Percentiles rank a stretch among this genome's conserved stretches.
phyloP scores from a whole-genome alignment of 2,888 invertebrate genomes.

The Tenthredo distinguenda region DNA sequence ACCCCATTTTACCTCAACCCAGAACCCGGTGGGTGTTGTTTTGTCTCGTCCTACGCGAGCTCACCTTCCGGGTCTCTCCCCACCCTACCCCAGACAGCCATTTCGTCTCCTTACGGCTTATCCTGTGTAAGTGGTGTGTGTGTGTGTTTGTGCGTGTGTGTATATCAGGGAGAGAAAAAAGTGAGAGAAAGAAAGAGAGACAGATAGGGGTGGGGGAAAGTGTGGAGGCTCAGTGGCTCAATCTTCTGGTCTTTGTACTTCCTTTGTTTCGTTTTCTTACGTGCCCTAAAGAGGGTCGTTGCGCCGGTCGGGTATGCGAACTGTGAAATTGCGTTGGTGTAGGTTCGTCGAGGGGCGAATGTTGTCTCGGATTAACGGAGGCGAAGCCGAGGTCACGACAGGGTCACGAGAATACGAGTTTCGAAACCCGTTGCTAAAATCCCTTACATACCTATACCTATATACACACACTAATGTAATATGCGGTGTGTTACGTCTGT shows the following conservation, averaged over 20 bases:
- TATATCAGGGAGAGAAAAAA: background rate
- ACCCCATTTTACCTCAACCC: slow-evolving; percentile 10
- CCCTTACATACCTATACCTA: background rate
- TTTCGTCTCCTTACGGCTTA: slow-evolving; percentile 23
- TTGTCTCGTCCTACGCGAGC: slow-evolving; percentile 24
- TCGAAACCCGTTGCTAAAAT: background rate
- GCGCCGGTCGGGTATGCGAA: slow-evolving; percentile 17
- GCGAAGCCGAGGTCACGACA: slow-evolving; percentile 31
- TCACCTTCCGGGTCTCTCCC: slow-evolving; percentile 34
- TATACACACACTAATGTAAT: background rate
- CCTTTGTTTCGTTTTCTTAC: slow-evolving; percentile 7
- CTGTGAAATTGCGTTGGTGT: slow-evolving; percentile 25
- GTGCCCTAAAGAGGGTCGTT: slow-evolving; percentile 45
- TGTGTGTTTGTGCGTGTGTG: background rate
- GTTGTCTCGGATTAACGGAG: slow-evolving; percentile 22
- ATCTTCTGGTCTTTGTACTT: slow-evolving; percentile 30
- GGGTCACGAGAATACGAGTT: slow-evolving; percentile 22
- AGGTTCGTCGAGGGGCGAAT: slow-evolving; percentile 20
- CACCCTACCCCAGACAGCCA: background rate
- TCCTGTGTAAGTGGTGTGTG: background rate
- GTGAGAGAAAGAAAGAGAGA: background rate
- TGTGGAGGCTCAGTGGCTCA: slow-evolving; percentile 22
- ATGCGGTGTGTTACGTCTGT: background rate
- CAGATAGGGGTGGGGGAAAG: background rate
- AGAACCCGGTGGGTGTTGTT: slow-evolving; percentile 26